Evolutionary conservation across 1,140 invertebrate species (phyloP).

Genomic region (Hyles euphorbiae): DNA sequence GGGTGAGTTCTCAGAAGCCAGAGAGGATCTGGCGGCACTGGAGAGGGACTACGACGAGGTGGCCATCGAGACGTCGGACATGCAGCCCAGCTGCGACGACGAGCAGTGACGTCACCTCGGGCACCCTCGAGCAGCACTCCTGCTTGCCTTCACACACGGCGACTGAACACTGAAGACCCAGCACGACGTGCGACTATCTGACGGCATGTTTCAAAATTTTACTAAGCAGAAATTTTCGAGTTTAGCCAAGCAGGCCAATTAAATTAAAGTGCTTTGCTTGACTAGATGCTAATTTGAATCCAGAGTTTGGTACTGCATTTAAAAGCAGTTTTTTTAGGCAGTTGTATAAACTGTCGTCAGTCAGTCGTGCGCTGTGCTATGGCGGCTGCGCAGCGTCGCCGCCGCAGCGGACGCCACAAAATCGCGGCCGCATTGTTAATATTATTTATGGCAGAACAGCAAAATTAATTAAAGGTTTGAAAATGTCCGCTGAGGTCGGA

Average conservation of each 20-base stretch:
- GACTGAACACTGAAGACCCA: too few relatives aligned
- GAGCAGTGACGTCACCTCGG: constrained; percentile 19
- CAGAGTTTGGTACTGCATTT: too few relatives aligned
- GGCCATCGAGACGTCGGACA: constrained; percentile 58
- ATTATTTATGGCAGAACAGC: constrained; percentile 64
- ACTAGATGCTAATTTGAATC: too few relatives aligned
- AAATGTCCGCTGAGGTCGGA: constrained; percentile 57
- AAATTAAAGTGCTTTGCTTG: too few relatives aligned
- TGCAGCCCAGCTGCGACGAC: constrained; percentile 54
- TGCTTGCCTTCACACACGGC: too few relatives aligned
- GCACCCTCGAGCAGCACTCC: too few relatives aligned
- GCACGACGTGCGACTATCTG: too few relatives aligned
- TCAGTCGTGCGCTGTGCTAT: constrained; percentile 2
- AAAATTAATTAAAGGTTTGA: constrained; percentile 64
- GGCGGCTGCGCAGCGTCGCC: constrained; percentile 31
- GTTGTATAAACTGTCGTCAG: background rate
- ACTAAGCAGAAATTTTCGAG: too few relatives aligned
- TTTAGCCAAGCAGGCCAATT: too few relatives aligned
- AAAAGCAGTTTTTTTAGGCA: too few relatives aligned
- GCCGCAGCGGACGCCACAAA: constrained; percentile 56
- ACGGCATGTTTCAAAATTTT: too few relatives aligned
- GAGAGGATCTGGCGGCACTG: constrained; percentile 82
- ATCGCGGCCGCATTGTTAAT: constrained; percentile 61
- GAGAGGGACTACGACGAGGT: constrained; percentile 67
- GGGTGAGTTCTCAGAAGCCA: constrained; percentile 85